Evolutionary conservation across 2,113 vertebrate species (phyloP).

Genomic region (Okapia johnstoni): DNA sequence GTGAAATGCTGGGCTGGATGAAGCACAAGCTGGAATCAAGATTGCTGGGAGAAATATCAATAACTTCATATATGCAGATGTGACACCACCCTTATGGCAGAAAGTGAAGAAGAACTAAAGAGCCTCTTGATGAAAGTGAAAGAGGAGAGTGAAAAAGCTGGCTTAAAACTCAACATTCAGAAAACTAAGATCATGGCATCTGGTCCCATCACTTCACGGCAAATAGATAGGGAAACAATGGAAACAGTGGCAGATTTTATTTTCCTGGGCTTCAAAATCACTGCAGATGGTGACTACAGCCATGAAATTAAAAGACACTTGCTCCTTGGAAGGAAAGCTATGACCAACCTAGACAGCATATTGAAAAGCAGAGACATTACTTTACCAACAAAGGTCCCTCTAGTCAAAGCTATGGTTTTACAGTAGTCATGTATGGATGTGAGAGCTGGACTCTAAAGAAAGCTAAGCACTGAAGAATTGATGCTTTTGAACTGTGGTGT

Average conservation of each 20-base stretch:
- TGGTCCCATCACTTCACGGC: neutral
- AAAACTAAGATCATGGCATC: neutral
- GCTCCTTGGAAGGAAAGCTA: neutral
- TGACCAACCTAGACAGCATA: neutral
- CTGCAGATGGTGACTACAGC: neutral
- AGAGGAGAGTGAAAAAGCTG: neutral
- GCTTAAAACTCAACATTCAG: neutral
- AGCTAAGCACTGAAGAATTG: rapidly evolving
- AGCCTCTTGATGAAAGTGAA: neutral
- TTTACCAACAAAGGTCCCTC: neutral
- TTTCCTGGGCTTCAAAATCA: neutral
- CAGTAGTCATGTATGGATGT: neutral
- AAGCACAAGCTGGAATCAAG: neutral
- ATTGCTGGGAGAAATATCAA: neutral
- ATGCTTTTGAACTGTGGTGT: neutral
- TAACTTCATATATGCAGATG: rapidly evolving
- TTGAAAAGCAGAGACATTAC: neutral
- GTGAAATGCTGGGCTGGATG: neutral
- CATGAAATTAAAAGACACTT: neutral
- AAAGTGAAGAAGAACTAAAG: neutral
- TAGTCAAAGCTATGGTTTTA: neutral
- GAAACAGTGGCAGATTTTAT: neutral
- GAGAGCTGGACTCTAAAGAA: neutral
- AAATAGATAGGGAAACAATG: neutral
- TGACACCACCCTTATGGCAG: neutral